These are phyloP conservation scores for Leptopterna dolabrata DNA, from an alignment of 2,888 invertebrate genomes.

Conservation along the genomic window DNA sequence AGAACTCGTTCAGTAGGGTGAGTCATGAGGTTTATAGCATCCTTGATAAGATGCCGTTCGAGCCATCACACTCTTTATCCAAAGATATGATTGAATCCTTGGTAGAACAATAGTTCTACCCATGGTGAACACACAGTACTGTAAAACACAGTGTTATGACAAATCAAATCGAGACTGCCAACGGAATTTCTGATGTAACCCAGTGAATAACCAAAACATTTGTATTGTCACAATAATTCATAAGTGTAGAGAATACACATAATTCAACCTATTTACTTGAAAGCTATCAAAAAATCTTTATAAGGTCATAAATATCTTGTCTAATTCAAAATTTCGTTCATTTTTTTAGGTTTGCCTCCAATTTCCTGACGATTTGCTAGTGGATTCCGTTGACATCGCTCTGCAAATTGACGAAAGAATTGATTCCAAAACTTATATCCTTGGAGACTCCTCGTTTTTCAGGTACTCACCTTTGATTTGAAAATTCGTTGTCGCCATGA, in stretches of 20 bases:
- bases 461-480: constrained; percentile 70
- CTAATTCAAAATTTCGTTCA: neutral
- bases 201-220: too few relatives aligned
- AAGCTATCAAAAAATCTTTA: too few relatives aligned
- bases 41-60: neutral
- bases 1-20: constrained; percentile 35
- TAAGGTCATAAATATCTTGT: neutral
- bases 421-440: constrained; percentile 77
- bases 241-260: too few relatives aligned
- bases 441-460: constrained; percentile 93
- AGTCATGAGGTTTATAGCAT: neutral
- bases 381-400: constrained; percentile 77
- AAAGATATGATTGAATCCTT: neutral
- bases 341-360: constrained; percentile 83
- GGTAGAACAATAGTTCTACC: neutral
- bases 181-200: too few relatives aligned
- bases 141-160: too few relatives aligned
- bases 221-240: too few relatives aligned
- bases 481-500: constrained; percentile 42
- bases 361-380: constrained; percentile 86
- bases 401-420: constrained; percentile 69
- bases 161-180: too few relatives aligned
- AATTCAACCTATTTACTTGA: too few relatives aligned
- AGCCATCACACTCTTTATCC: neutral
- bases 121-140: too few relatives aligned